Evolutionary conservation across 2,888 invertebrate species (phyloP).

Genomic region (Plebejus anna): DNA sequence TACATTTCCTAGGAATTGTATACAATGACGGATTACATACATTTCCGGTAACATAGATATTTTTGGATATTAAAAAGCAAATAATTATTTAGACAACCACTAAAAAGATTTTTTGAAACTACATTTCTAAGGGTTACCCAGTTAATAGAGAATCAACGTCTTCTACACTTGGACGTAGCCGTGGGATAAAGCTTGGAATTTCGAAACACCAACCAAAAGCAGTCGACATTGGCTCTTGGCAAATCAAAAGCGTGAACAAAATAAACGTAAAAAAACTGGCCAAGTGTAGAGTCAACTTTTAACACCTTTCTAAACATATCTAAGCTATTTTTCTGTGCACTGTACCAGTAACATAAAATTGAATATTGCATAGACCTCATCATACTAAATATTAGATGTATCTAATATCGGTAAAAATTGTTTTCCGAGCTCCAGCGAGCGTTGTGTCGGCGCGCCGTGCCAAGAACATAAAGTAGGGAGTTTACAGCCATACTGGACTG

Average conservation of each 20-base stretch:
- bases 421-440: conserved; percentile 8
- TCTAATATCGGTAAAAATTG: conserved; percentile 27
- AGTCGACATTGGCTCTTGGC: too few relatives aligned
- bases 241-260: not conserved
- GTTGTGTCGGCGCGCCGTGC: conserved; percentile 19
- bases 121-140: too few relatives aligned
- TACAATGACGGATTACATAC: too few relatives aligned
- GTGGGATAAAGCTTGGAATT: not conserved
- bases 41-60: too few relatives aligned
- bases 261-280: not conserved
- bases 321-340: not conserved
- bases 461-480: conserved; percentile 13
- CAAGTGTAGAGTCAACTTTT: too few relatives aligned
- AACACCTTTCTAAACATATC: not conserved
- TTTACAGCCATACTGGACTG: not conserved
- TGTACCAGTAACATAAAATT: not conserved
- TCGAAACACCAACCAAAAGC: too few relatives aligned
- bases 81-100: too few relatives aligned
- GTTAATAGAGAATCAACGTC: too few relatives aligned
- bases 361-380: not conserved
- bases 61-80: too few relatives aligned
- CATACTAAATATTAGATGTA: conserved; percentile 24
- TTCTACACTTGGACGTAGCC: too few relatives aligned
- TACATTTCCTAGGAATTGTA: too few relatives aligned
- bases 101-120: too few relatives aligned